Evolutionary conservation across 2,888 invertebrate genomes (phyloP), one percentile per base, ranked within the genome.

Genomic region (Drosophila nr. perissopoda): DNA sequence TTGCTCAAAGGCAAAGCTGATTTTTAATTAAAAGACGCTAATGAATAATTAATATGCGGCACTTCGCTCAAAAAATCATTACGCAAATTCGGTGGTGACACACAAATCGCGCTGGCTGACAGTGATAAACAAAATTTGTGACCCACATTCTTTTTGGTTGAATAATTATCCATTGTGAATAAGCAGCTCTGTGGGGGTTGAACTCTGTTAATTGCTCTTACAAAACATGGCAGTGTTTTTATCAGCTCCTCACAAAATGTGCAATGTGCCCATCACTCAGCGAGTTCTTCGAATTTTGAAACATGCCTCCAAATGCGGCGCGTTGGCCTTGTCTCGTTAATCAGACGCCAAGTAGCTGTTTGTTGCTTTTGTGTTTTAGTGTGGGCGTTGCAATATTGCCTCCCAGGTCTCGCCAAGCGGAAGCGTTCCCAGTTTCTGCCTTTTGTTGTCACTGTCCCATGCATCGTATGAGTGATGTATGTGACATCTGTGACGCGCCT

Each of bases 391-490:
- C 18, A 52, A 49, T 63, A 33, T n/a, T 54, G 40, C 75, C 48
- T 48, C 52, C 57, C 60, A 64, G 74, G 64, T 69, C 58, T 18
- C 38, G 29, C 61, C 61, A 68, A 66, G 79, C 80, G 82, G 79
- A 81, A 81, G 76, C 60, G 46, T 81, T 67, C 64, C 42, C 36
- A 53, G 60, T 51, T 53, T 42, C 56, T 25, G 62, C 51, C 69
- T 69, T 71, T 70, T 75, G 71, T 64, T 70, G 65, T 70, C 68
- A 68, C 65, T 79, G 76, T 74, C 46, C 52, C 74, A 71, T 40
- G 69, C 42, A 73, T 81, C 83, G 82, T 76, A 85, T 86, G 83
- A 81, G 82, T 81, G 82, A 81, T 82, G 70, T 74, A 81, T 81
- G 77, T 77, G 81, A 82, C 82, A 79, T 68, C 48, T 70, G 49